Conservation (phyloP, 2,888 invertebrate species). For the Eurytoma californica region DNA sequence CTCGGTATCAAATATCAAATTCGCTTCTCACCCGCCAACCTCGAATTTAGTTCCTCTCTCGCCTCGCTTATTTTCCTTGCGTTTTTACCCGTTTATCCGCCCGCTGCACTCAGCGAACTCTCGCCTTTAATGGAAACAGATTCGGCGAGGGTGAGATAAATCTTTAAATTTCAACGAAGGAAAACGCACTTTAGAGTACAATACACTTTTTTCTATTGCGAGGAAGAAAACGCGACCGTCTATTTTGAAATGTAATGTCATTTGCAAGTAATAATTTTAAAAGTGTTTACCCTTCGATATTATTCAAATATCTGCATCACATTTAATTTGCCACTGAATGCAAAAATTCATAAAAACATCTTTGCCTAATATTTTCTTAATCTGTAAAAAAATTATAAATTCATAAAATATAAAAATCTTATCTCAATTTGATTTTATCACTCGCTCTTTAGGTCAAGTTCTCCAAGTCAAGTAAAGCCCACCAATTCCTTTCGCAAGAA, state of each 20-base stretch:
- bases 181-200: conserved; percentile 10
- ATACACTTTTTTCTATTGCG: not conserved
- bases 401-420: no score
- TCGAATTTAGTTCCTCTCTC: conserved; percentile 25
- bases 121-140: conserved; percentile 36
- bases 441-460: no score
- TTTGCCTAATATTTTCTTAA: no score
- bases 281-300: not conserved
- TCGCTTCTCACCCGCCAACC: conserved; percentile 6
- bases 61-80: conserved; percentile 33
- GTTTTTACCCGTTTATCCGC: conserved; percentile 16
- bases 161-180: conserved; percentile 35
- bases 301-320: no score
- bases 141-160: conserved; percentile 10
- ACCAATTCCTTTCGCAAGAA: no score
- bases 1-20: conserved; percentile 8
- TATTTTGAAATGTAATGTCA: not conserved
- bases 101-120: not conserved
- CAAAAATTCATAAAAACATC: no score
- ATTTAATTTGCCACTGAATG: no score
- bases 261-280: not conserved
- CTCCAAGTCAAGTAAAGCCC: no score
- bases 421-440: no score
- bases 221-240: not conserved
- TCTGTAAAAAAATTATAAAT: no score